Base-by-base conservation (phyloP, 1,140 invertebrate species). In the Maniola jurtina region DNA sequence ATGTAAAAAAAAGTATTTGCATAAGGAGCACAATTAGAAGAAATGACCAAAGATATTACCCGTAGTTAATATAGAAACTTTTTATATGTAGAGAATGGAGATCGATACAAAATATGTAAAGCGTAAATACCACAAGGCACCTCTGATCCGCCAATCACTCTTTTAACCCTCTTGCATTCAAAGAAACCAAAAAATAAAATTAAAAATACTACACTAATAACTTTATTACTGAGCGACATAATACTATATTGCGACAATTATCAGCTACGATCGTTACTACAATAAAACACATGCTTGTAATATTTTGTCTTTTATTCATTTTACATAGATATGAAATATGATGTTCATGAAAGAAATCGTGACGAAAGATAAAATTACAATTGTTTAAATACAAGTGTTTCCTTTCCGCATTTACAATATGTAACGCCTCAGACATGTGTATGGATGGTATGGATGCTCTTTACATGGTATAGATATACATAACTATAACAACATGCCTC, bases 41-140 rank as follows among this genome's bases (percentile, higher is more conserved):
- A n/a, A n/a, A n/a, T n/a, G n/a, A n/a, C n/a, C n/a, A n/a, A n/a
- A n/a, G n/a, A n/a, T n/a, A n/a, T n/a, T n/a, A n/a, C n/a, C n/a
- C n/a, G n/a, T n/a, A 25, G 25, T 25, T 25, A 25, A 2, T 25
- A 25, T 25, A 25, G 4, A 25, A 25, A 4, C 25, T 25, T 25
- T 25, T 25, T 25, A 25, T 25, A 25, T 2, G 1, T 2, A 25
- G 1, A 4, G 25, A 2, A 25, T 25, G 4, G 25, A 25, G 25
- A 25, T 4, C 4, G 25, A 25, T 25, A 25, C 25, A 25, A 15
- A 67, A 60, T 50, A 58, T 54, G 48, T 64, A 60, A 60, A 38
- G 67, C 16, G 14, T 52, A 63, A 73, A 69, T 89, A 89, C 87
- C 87, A 72, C 85, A 89, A 40, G 76, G 45, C 7, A 89, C 79